Conservation (phyloP, 2,797 vertebrate species). For the Eremophila alpestris region DNA sequence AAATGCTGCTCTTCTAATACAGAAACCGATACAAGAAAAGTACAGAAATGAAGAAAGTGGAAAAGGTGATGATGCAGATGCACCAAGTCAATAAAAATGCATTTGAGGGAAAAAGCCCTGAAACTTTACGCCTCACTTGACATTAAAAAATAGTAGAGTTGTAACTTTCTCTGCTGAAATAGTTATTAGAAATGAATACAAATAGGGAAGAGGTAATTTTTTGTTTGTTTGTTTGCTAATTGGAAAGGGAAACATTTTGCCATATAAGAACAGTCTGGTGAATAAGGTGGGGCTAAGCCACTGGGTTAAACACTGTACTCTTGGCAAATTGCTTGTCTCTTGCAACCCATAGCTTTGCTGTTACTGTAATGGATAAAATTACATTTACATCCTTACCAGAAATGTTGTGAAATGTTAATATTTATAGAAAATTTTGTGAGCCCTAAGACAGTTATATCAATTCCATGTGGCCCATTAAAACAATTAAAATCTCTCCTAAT, state of each 20-base stretch:
- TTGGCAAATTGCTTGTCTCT: background rate
- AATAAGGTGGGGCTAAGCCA: background rate
- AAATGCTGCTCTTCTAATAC: conserved; percentile 3
- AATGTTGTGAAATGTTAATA: background rate
- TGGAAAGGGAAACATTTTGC: background rate
- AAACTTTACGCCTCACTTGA: background rate
- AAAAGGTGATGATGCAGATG: background rate
- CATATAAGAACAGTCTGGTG: background rate
- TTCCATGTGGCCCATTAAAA: background rate
- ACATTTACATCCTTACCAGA: background rate
- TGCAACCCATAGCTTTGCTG: background rate
- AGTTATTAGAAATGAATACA: background rate
- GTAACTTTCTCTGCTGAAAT: background rate
- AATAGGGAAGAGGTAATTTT: background rate
- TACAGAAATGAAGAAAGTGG: background rate
- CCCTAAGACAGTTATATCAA: background rate
- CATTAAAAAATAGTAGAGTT: background rate
- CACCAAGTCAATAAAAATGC: background rate
- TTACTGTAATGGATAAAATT: background rate
- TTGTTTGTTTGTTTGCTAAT: background rate
- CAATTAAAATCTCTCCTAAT: background rate
- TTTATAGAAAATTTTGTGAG: background rate
- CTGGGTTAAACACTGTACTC: background rate
- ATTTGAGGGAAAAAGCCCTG: background rate
- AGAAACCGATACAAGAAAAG: background rate